Percentiles rank a stretch among this genome's conserved stretches.
Evolutionary conservation across 1,140 invertebrate species (phyloP).

Genomic region (Asobara japonica): DNA sequence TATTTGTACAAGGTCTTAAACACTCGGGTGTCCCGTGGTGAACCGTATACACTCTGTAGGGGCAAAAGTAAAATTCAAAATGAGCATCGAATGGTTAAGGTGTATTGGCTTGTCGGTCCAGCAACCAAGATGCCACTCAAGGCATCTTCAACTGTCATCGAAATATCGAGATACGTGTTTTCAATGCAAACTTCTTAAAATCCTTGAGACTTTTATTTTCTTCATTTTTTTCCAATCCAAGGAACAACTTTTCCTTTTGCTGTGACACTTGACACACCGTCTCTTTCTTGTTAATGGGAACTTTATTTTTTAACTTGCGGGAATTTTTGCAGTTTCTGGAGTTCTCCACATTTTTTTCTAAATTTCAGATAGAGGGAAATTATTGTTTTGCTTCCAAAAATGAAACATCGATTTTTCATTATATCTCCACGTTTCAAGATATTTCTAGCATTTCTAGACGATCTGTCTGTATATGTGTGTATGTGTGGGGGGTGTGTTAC

Average conservation of each 20-base stretch:
- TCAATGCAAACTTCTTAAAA: conserved; percentile 16
- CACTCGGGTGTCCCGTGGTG: conserved; percentile 38
- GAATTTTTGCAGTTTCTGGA: no score
- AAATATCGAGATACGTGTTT: conserved; percentile 16
- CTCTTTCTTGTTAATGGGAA: no score
- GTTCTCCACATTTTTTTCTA: no score
- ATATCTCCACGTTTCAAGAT: no score
- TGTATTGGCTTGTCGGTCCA: not conserved
- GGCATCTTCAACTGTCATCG: conserved; percentile 15
- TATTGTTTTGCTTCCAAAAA: no score
- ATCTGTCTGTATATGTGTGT: no score
- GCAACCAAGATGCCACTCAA: conserved; percentile 17
- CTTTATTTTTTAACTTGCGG: no score
- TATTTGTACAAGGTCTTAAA: conserved; percentile 65
- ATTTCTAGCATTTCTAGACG: no score
- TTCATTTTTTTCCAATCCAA: conserved; percentile 12
- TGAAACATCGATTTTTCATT: no score
- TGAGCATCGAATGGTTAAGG: not conserved
- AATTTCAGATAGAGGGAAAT: no score
- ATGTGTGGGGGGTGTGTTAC: no score
- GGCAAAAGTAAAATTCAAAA: not conserved
- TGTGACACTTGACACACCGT: not conserved
- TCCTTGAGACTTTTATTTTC: conserved; percentile 1
- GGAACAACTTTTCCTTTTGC: no score
- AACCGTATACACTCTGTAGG: not conserved